These are phyloP conservation scores for Harmothoe impar DNA, from an alignment of 2,888 invertebrate species.

Conservation along the genomic window DNA sequence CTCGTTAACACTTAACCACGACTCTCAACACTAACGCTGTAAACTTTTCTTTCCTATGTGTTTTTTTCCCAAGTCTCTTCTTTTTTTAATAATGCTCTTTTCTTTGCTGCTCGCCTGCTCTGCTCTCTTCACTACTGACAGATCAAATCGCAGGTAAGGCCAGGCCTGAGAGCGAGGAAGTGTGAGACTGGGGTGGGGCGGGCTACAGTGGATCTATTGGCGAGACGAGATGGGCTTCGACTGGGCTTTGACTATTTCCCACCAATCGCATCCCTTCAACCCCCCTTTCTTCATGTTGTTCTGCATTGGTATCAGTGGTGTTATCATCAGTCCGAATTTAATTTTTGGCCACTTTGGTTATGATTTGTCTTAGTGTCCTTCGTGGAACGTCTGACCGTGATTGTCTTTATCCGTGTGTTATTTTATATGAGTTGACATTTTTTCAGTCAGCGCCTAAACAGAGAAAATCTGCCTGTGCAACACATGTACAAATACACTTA, in stretches of 20 bases:
- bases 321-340: neutral
- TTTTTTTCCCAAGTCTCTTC: neutral
- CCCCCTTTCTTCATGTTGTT: neutral
- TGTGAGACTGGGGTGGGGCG: neutral
- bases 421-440: neutral
- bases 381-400: neutral
- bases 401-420: neutral
- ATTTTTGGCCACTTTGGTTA: neutral
- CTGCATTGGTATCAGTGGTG: slow-evolving; percentile 38
- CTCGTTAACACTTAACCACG: too few relatives aligned
- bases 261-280: neutral
- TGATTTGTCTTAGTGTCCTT: neutral
- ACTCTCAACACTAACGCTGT: neutral
- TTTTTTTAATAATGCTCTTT: slow-evolving; percentile 29
- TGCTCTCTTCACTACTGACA: slow-evolving; percentile 50
- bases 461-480: neutral
- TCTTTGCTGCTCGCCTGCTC: slow-evolving; percentile 35
- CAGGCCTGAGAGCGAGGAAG: neutral
- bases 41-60: neutral
- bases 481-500: neutral
- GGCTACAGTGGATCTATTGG: neutral
- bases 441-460: neutral
- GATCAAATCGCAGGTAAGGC: slow-evolving; percentile 65
- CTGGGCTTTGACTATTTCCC: neutral
- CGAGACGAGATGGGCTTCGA: neutral